phyloP scores from a whole-genome alignment of 2,797 vertebrate genomes.

The Anguilla obscura region DNA sequence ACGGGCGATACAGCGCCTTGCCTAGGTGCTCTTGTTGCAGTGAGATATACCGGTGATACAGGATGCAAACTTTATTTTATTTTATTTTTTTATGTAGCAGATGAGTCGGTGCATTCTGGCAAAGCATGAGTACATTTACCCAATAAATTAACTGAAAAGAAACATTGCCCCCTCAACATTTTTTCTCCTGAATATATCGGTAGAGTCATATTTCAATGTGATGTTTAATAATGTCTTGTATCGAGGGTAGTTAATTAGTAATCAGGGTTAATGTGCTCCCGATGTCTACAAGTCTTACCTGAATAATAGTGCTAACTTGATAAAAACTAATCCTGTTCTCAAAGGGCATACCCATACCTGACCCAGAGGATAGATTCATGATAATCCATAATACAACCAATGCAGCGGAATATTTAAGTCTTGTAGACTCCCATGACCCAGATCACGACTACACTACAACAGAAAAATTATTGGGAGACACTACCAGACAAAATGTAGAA shows the following conservation, averaged over 20 bases:
- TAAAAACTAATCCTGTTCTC: not conserved
- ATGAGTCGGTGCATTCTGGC: not conserved
- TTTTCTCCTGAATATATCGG: too few relatives aligned
- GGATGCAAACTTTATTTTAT: not conserved
- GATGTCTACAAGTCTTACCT: not conserved
- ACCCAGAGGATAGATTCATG: not conserved
- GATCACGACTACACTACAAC: not conserved
- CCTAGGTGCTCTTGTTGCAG: constrained; percentile 22
- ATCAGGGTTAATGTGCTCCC: not conserved
- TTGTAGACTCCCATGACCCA: not conserved
- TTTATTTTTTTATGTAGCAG: too few relatives aligned
- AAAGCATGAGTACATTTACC: not conserved
- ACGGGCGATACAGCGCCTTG: not conserved
- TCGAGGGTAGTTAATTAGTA: not conserved
- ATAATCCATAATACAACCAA: not conserved
- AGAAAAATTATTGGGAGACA: too few relatives aligned
- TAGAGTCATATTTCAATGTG: not conserved
- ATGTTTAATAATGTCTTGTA: not conserved
- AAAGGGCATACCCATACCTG: not conserved
- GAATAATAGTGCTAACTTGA: not conserved
- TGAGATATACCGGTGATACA: not conserved
- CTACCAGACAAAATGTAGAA: too few relatives aligned
- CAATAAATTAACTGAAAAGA: not conserved
- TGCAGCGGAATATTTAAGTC: not conserved
- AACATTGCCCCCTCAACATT: not conserved